Conservation (phyloP, 2,797 vertebrate genomes). For the Heteromormyrus szaboi region DNA sequence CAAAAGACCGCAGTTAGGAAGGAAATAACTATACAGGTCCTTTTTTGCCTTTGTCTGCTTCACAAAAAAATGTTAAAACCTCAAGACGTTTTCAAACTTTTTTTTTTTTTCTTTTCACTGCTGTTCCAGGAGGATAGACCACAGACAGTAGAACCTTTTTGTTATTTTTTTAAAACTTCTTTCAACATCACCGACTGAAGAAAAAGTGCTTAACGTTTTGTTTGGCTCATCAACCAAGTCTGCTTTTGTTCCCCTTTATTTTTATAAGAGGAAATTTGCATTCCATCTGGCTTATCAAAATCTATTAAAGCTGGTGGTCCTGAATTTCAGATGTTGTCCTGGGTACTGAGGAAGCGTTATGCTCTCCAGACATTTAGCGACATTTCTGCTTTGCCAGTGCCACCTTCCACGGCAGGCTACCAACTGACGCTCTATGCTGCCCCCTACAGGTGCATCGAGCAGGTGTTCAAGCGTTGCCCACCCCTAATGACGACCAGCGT, state of each 20-base stretch:
- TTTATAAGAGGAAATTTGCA: constrained; percentile 31
- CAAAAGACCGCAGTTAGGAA: constrained; percentile 25
- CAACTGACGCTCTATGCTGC: neutral
- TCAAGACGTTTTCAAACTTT: constrained; percentile 29
- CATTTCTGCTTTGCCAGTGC: neutral
- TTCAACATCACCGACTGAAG: constrained; percentile 45
- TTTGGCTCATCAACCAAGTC: constrained; percentile 49
- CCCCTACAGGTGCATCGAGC: constrained; percentile 86
- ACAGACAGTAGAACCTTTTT: constrained; percentile 34
- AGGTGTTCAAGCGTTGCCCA: constrained; percentile 90
- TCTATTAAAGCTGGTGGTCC: constrained; percentile 23
- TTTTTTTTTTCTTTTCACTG: constrained; percentile 31
- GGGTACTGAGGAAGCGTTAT: neutral
- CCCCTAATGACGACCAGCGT: constrained; percentile 86
- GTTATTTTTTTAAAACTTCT: constrained; percentile 41
- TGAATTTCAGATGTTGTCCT: constrained; percentile 39
- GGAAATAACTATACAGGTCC: neutral
- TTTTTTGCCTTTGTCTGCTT: constrained; percentile 24
- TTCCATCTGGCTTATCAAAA: constrained; percentile 22
- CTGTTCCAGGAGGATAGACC: constrained; percentile 40
- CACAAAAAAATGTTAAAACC: constrained; percentile 24
- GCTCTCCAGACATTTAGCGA: neutral
- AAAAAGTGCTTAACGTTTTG: constrained; percentile 41
- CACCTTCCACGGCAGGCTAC: neutral
- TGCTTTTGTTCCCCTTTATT: constrained; percentile 35